Evolutionary conservation across 2,113 vertebrate genomes (phyloP).

Genomic region (Saccopteryx leptura): DNA sequence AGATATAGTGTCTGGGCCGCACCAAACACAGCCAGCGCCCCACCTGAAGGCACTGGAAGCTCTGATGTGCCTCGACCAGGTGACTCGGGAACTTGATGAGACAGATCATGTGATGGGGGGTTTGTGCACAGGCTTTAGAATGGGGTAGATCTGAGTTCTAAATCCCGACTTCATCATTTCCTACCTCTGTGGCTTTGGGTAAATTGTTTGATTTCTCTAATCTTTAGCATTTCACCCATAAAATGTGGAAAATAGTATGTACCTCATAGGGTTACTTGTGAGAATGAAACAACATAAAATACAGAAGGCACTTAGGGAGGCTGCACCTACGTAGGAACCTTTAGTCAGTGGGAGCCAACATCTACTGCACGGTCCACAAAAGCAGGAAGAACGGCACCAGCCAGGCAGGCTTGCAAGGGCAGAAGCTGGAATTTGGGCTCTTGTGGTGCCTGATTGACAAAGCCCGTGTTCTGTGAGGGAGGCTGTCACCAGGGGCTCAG

Average conservation of each 20-base stretch:
- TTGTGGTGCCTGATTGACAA: slow-evolving; percentile 6
- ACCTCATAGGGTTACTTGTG: neutral
- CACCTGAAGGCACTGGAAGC: neutral
- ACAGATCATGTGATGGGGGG: neutral
- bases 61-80: neutral
- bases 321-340: neutral
- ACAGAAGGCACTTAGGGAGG: neutral
- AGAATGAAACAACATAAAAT: neutral
- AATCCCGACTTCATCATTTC: slow-evolving; percentile 32
- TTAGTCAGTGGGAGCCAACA: neutral
- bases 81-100: neutral
- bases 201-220: slow-evolving; percentile 47
- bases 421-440: neutral
- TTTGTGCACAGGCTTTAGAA: neutral
- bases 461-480: slow-evolving; percentile 34
- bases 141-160: neutral
- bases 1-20: neutral
- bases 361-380: neutral
- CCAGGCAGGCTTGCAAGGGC: neutral
- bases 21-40: neutral
- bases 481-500: neutral
- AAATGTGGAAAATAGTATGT: slow-evolving; percentile 13
- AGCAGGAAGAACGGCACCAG: neutral
- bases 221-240: slow-evolving; percentile 42
- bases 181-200: slow-evolving; percentile 14